Base-by-base conservation (phyloP, 2,888 invertebrate species). In the Candidula unifasciata region DNA sequence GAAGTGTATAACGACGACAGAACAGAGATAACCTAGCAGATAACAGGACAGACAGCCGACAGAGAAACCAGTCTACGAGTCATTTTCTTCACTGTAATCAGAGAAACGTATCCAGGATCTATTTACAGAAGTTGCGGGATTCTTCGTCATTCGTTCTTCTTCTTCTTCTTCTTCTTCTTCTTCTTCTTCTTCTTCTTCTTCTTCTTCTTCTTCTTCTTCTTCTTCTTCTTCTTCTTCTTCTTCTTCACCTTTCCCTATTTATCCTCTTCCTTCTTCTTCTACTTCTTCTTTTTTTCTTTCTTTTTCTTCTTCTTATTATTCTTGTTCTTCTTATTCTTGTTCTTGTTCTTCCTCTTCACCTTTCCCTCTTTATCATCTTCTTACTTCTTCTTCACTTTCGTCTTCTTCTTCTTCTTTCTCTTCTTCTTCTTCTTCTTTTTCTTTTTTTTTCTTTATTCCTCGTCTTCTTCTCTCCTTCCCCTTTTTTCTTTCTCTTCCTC, bases 181-280 rank as follows among this genome's bases (percentile, higher is more conserved):
- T 71, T 71, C 71, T 71, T 71, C 16, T 71, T 71, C 71, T 71
- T 71, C 35, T 71, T 71, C 35, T 71, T 71, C 16, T 71, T 71
- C 71, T 71, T 73, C 68, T 68, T 68, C 68, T 68, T 68, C 10
- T 35, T 35, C 73, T 8, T 35, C 37, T 24, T 73, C 73, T 73
- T 24, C 37, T 35, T 24, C 24, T 6, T 74, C 44, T 74, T 37
- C 74, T 21, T 37, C 5, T 44, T 74, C 74, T 27, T 30, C 30
- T 21, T 74, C 16, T 33, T 30, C 33, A 5, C 18, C 33, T 33
- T 33, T 18, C 3, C 16, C 24, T 13, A 33, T 18, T 33, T 30
- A 3, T 33, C 33, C 33, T 33, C 16, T 18, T 27, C 13, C 27
- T 13, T 66, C 27, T 1, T 24, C 66, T 27, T 66, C 66, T 24